Conservation (phyloP, 1,140 invertebrate genomes). For the Drosophila busckii region DNA sequence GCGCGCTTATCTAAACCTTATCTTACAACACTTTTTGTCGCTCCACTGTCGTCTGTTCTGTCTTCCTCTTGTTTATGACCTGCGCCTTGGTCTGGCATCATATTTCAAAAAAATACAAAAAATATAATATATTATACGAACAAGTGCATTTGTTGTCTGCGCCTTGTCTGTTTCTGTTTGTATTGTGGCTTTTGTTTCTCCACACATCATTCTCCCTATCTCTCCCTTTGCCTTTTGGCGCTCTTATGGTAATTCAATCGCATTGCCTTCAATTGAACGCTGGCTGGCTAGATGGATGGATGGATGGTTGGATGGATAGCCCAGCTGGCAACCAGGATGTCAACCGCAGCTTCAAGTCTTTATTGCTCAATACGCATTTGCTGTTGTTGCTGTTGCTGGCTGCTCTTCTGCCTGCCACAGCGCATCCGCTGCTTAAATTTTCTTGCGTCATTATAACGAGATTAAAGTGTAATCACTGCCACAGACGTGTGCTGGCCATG, state of each 20-base stretch:
- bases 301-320: slow-evolving; percentile 25
- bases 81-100: slow-evolving; percentile 59
- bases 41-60: slow-evolving; percentile 15
- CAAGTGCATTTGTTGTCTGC: slow-evolving; percentile 61
- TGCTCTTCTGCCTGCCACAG: slow-evolving; percentile 31
- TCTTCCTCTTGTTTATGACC: slow-evolving; percentile 63
- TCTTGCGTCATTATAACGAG: slow-evolving; percentile 68
- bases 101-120: slow-evolving; percentile 50
- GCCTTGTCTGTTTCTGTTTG: slow-evolving; percentile 17
- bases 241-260: slow-evolving; percentile 54
- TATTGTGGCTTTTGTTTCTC: slow-evolving; percentile 28
- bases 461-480: slow-evolving; percentile 67
- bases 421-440: slow-evolving; percentile 63
- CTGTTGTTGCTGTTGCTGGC: slow-evolving; percentile 6
- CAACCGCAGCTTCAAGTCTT: slow-evolving; percentile 46
- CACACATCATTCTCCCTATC: slow-evolving; percentile 4
- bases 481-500: slow-evolving; percentile 27
- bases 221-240: too few species aligned
- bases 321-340: slow-evolving; percentile 69
- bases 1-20: slow-evolving; percentile 70
- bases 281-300: slow-evolving; percentile 25
- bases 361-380: neutral
- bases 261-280: slow-evolving; percentile 33
- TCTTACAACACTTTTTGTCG: slow-evolving; percentile 58
- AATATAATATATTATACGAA: slow-evolving; percentile 38